These are phyloP conservation scores for Acanthosepion esculentum DNA, from an alignment of 2,888 invertebrate species.

Conservation along the genomic window DNA sequence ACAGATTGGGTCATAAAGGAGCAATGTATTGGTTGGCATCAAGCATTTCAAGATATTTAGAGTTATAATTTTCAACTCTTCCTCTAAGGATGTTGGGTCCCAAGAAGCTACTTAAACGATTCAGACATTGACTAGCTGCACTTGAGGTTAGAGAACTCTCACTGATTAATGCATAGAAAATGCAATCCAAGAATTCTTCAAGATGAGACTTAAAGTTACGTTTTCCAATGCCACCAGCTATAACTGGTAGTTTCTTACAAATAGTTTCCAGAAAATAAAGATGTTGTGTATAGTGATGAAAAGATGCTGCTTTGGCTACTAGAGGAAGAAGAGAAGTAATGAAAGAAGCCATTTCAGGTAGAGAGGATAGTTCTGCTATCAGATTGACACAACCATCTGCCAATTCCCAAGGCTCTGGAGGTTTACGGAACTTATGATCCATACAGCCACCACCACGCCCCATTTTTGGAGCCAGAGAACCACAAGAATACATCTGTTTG, in stretches of 20 bases:
- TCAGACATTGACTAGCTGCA: constrained; percentile 77
- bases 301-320: constrained; percentile 74
- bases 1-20: constrained; percentile 60
- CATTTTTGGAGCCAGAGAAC: constrained; percentile 78
- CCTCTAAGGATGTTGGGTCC: constrained; percentile 77
- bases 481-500: constrained; percentile 78
- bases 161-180: constrained; percentile 78
- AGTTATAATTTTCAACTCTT: constrained; percentile 77
- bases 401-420: constrained; percentile 78
- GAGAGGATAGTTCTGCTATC: constrained; percentile 75
- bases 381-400: constrained; percentile 78
- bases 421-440: constrained; percentile 76
- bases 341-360: constrained; percentile 68
- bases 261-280: constrained; percentile 77
- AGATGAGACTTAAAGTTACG: constrained; percentile 77
- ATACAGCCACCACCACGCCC: constrained; percentile 75
- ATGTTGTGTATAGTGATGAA: constrained; percentile 77
- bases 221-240: constrained; percentile 77
- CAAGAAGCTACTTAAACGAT: constrained; percentile 75
- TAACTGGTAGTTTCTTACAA: constrained; percentile 77
- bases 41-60: constrained; percentile 72
- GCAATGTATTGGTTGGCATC: constrained; percentile 71
- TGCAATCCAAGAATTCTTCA: constrained; percentile 76
- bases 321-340: constrained; percentile 74
- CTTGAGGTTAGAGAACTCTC: constrained; percentile 77